phyloP scores from a whole-genome alignment of 2,113 vertebrate genomes.

The Erpornis zantholeuca region DNA sequence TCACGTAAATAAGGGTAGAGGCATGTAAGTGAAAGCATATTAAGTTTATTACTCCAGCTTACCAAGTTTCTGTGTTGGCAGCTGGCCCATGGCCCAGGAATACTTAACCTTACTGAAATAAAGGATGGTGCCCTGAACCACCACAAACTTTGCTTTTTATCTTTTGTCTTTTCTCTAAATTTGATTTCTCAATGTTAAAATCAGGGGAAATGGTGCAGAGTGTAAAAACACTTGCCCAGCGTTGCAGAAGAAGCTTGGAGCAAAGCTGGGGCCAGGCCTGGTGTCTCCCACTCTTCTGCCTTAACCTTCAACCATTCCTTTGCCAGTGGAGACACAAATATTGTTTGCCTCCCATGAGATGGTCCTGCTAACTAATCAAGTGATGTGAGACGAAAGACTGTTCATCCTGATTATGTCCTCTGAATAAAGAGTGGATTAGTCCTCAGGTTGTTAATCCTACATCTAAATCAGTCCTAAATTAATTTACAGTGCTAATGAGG shows the following conservation, averaged over 20 bases:
- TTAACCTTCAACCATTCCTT: not conserved
- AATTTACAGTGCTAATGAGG: slow-evolving; percentile 22
- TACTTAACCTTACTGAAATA: not conserved
- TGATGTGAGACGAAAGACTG: not conserved
- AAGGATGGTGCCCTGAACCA: not conserved
- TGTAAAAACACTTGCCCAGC: not conserved
- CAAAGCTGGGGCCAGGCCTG: not conserved
- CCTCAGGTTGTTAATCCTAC: slow-evolving; percentile 23
- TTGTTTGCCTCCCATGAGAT: not conserved
- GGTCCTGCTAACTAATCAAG: not conserved
- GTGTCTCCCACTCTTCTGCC: not conserved
- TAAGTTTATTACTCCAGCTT: not conserved
- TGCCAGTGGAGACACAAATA: not conserved
- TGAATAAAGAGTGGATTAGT: slow-evolving; percentile 10
- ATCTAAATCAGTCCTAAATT: slow-evolving; percentile 42
- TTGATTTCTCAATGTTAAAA: not conserved
- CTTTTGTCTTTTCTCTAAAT: not conserved
- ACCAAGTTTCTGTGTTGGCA: not conserved
- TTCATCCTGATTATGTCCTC: not conserved
- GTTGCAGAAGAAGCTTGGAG: not conserved
- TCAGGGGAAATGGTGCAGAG: not conserved
- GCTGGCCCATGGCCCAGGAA: not conserved
- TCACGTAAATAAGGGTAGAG: not conserved
- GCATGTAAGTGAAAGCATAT: not conserved
- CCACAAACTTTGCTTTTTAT: not conserved